Conservation (phyloP, 1,140 invertebrate genomes). For the Melanaphis sacchari region DNA sequence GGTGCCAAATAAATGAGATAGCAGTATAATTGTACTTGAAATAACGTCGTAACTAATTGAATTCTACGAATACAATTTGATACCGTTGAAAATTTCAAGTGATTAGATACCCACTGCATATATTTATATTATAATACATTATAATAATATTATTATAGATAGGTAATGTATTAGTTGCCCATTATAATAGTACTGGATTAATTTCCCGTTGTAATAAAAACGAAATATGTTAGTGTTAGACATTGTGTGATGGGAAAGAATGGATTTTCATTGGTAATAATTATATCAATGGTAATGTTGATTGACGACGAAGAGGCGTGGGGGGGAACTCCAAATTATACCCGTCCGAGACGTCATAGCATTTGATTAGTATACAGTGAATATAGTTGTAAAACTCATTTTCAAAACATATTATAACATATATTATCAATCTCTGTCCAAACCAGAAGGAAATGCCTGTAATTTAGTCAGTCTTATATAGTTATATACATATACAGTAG, state of each 20-base stretch:
- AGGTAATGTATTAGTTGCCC: background rate
- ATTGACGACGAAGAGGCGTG: background rate
- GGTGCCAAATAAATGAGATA: background rate
- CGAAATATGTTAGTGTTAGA: background rate
- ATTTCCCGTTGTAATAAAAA: background rate
- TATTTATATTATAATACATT: background rate
- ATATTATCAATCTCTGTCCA: slow-evolving; percentile 54
- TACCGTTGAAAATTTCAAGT: background rate
- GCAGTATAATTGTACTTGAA: background rate
- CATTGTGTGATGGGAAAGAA: slow-evolving; percentile 26
- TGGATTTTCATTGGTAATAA: slow-evolving; percentile 35
- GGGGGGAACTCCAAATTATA: slow-evolving; percentile 33
- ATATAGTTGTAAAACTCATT: slow-evolving; percentile 52
- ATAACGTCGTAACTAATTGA: background rate
- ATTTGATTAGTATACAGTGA: slow-evolving; percentile 38
- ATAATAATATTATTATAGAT: background rate
- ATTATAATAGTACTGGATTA: background rate
- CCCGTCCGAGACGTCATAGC: slow-evolving; percentile 23
- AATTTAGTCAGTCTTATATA: slow-evolving; percentile 29
- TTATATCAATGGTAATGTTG: slow-evolving; percentile 42
- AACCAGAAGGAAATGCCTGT: slow-evolving; percentile 53
- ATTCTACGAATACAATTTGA: background rate
- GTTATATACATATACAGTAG: background rate
- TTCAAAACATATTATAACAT: slow-evolving; percentile 33
- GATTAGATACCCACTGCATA: background rate